Base-by-base conservation (phyloP, 2,113 vertebrate genomes). In the Entomyzon cyanotis region DNA sequence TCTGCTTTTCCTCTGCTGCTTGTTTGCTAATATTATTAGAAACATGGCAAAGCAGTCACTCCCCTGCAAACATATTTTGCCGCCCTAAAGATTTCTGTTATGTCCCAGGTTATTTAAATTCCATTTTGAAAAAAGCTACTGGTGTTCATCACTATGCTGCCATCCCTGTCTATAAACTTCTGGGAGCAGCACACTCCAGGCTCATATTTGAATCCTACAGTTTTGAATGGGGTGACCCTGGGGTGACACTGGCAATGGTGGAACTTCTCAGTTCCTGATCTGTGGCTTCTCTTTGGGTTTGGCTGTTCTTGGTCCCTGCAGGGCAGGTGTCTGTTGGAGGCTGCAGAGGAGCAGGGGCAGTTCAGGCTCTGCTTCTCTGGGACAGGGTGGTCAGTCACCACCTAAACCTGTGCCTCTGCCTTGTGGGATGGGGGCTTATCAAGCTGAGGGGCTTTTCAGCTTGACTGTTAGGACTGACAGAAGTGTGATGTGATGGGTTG, bases 271-370 rank as follows among this genome's bases (percentile, higher is more conserved):
- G 37, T 9, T 74, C 17, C 27, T 4, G 12, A 64, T 52, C 59
- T 27, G 50, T 3, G 7, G 5, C 35, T 68, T 68, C 24, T 30
- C 27, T 35, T 5, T 25, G 25, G 5, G 5, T 4, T 0, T 0
- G 63, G 39, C 31, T 76, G 28, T 17, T 14, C 7, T 22, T 11
- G 25, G 63, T 42, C 47, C 53, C 37, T 37, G 64, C 7, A 28
- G 47, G 19, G n/a, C 42, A 62, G 64, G n/a, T 4, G 44, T 20
- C 30, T 85, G 39, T 14, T 35, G n/a, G 21, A 52, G 35, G 31
- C 35, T 59, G 30, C 13, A 44, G 18, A n/a, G 33, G 58, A 75
- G 42, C 63, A 67, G 18, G 49, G 44, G 8, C 23, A 52, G 11
- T 14, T 76, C 16, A 64, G 77, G 22, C 23, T 56, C 28, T 35